Conservation (phyloP, 1,140 invertebrate genomes). For the Papilio xuthus region DNA sequence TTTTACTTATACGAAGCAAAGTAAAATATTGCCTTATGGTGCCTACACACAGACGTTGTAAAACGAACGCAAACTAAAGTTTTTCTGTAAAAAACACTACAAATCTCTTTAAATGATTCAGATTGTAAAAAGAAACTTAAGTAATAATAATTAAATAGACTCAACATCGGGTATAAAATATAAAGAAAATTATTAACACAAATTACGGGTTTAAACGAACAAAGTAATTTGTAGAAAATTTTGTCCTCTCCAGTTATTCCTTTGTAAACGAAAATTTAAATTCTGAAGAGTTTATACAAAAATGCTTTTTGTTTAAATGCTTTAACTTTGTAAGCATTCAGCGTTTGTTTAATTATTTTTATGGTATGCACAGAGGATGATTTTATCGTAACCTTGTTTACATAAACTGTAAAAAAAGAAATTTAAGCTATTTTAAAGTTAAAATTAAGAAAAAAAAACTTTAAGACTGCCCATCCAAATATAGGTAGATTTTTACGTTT, state of each 20-base stretch:
- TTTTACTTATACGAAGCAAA: conserved; percentile 31
- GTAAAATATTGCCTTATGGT: conserved; percentile 31
- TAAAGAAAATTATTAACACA: neutral
- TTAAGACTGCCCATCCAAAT: too few relatives aligned
- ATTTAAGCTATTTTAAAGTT: neutral
- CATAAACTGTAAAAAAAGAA: neutral
- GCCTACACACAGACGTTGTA: neutral
- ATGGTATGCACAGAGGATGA: neutral
- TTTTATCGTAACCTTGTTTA: neutral
- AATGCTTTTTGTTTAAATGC: conserved; percentile 3
- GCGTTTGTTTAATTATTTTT: conserved; percentile 4
- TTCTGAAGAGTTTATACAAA: conserved; percentile 21
- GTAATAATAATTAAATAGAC: neutral
- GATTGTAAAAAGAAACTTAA: too few relatives aligned
- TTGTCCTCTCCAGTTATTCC: neutral
- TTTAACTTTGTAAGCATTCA: neutral
- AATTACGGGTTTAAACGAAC: neutral
- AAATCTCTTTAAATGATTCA: neutral
- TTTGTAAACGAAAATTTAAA: conserved; percentile 12
- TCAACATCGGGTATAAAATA: neutral
- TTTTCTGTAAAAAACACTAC: neutral
- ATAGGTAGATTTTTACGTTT: too few relatives aligned
- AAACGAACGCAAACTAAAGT: neutral
- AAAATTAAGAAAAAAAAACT: too few relatives aligned
- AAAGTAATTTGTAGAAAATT: neutral